A percentile compares a stretch with the other conserved stretches of the same genome.
These are phyloP conservation scores for Caenorhabditis sp. DNA, from an alignment of 2,888 invertebrate species.

Conservation along the genomic window DNA sequence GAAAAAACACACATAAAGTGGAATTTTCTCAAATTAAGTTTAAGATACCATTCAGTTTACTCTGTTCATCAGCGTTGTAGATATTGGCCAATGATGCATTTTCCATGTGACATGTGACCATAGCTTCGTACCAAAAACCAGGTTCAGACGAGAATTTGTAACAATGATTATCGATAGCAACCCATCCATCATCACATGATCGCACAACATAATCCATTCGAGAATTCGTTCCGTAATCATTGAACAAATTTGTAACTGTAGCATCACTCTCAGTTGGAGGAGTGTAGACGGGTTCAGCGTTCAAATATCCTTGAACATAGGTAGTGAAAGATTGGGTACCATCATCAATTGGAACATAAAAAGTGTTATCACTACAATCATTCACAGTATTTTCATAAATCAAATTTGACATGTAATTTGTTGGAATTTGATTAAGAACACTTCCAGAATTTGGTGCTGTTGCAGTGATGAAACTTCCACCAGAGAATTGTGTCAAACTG, in stretches of 20 bases:
- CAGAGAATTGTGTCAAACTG: conserved; percentile 39
- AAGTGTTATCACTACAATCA: conserved; percentile 46
- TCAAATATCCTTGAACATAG: conserved; percentile 41
- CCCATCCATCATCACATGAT: conserved; percentile 49
- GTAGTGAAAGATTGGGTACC: conserved; percentile 52
- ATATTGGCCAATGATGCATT: conserved; percentile 46
- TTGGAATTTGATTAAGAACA: conserved; percentile 48
- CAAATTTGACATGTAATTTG: conserved; percentile 43
- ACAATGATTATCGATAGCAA: conserved; percentile 35
- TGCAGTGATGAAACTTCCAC: conserved; percentile 45
- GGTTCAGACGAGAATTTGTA: conserved; percentile 33
- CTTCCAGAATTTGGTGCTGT: conserved; percentile 46
- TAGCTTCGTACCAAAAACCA: conserved; percentile 48
- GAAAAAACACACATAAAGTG: neutral
- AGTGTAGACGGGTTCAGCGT: conserved; percentile 23
- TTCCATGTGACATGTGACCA: conserved; percentile 33
- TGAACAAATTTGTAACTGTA: conserved; percentile 40
- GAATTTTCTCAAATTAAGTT: neutral
- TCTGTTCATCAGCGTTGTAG: conserved; percentile 40
- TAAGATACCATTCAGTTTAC: conserved; percentile 17
- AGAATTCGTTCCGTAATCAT: conserved; percentile 40
- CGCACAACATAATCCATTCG: conserved; percentile 46
- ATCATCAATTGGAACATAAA: conserved; percentile 57
- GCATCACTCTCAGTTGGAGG: conserved; percentile 24
- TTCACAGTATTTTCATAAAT: conserved; percentile 41